Evolutionary conservation across 1,140 invertebrate genomes (phyloP).

Genomic region (Drosophila malerkotliana): DNA sequence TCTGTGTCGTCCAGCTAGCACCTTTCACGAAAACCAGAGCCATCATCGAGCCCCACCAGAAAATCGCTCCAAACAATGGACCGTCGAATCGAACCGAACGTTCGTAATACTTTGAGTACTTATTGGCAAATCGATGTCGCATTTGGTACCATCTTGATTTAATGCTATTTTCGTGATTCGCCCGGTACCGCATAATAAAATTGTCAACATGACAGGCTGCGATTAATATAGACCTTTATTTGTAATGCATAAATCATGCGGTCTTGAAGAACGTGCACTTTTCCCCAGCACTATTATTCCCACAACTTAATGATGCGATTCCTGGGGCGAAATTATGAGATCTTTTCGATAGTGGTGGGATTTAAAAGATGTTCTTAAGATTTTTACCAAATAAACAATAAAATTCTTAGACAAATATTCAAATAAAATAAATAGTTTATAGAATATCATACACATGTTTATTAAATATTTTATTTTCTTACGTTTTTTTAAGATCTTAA

Average conservation of each 20-base stretch:
- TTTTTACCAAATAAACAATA: too few relatives aligned
- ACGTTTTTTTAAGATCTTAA: background rate
- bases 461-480: too few relatives aligned
- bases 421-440: too few relatives aligned
- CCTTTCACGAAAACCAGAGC: slow-evolving; percentile 53
- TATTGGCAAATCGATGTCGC: slow-evolving; percentile 53
- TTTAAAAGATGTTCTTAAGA: background rate
- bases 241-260: slow-evolving; percentile 66
- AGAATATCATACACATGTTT: too few relatives aligned
- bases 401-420: too few relatives aligned
- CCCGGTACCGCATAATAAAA: slow-evolving; percentile 61
- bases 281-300: slow-evolving; percentile 33
- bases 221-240: slow-evolving; percentile 73
- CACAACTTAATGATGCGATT: slow-evolving; percentile 55
- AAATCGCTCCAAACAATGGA: slow-evolving; percentile 27
- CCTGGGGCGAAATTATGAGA: slow-evolving; percentile 34
- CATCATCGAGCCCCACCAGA: slow-evolving; percentile 22
- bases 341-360: slow-evolving; percentile 9
- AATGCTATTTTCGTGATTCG: slow-evolving; percentile 53
- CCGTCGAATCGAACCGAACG: slow-evolving; percentile 33
- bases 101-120: slow-evolving; percentile 49
- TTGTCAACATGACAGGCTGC: slow-evolving; percentile 74
- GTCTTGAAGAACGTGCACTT: slow-evolving; percentile 21
- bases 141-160: slow-evolving; percentile 2
- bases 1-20: slow-evolving; percentile 51